These are phyloP conservation scores for Mus caroli DNA, from an alignment of 2,797 vertebrate genomes.

Conservation along the genomic window DNA sequence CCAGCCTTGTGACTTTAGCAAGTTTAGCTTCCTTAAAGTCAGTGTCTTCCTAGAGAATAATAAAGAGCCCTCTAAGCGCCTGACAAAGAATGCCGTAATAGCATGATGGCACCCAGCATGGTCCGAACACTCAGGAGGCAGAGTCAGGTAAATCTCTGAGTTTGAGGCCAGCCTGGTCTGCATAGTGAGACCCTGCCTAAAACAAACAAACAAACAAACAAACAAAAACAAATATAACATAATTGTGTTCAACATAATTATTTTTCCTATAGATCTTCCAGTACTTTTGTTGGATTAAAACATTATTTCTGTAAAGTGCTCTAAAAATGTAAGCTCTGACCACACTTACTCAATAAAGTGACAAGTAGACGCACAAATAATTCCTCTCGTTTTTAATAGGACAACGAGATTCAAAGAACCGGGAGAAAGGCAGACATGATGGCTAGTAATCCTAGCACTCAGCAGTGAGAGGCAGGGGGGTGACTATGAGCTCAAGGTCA, in stretches of 20 bases:
- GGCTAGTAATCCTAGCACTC: background rate
- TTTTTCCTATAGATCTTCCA: slow-evolving; percentile 2
- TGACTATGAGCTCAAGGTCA: background rate
- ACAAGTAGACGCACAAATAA: slow-evolving; percentile 32
- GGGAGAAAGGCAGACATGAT: background rate
- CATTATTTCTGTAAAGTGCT: slow-evolving; percentile 29
- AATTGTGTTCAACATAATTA: background rate
- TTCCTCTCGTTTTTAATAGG: slow-evolving; percentile 23
- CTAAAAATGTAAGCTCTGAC: slow-evolving; percentile 18
- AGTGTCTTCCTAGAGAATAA: slow-evolving; percentile 14
- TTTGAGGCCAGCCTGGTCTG: background rate
- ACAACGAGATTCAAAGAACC: slow-evolving; percentile 47
- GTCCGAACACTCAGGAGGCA: background rate
- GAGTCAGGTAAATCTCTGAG: background rate
- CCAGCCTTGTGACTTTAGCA: background rate
- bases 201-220: background rate
- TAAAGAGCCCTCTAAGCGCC: background rate
- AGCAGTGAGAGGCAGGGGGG: background rate
- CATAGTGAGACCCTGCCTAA: background rate
- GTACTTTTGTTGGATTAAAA: background rate
- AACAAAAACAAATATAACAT: background rate
- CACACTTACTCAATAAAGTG: slow-evolving; percentile 47
- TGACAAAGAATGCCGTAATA: slow-evolving; percentile 4
- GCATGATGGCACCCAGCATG: background rate
- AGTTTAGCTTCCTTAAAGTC: background rate